phyloP scores from a whole-genome alignment of 2,797 vertebrate genomes.

The Chrysocyon brachyurus region DNA sequence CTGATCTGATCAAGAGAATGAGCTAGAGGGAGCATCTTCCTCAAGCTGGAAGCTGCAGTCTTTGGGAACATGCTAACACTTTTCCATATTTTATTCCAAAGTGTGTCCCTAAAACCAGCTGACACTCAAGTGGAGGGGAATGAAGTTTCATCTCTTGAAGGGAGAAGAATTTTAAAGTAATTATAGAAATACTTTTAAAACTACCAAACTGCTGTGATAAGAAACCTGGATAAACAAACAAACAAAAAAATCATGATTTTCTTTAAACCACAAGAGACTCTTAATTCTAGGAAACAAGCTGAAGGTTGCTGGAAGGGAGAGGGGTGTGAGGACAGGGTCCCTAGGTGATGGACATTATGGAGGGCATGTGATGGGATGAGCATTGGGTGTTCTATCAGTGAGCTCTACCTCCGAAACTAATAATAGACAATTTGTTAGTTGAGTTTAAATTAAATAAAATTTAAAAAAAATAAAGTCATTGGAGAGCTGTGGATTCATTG shows the following conservation, averaged over 20 bases:
- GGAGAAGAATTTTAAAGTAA: not conserved
- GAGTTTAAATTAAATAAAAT: not conserved
- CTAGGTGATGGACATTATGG: not conserved
- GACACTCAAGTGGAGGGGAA: not conserved
- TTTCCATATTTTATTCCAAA: conserved; percentile 1
- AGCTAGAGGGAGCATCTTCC: not conserved
- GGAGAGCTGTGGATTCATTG: not conserved
- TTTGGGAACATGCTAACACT: not conserved
- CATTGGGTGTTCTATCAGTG: not conserved
- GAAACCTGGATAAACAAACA: not conserved
- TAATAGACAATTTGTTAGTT: not conserved
- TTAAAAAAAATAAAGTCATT: not conserved
- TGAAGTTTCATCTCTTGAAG: not conserved
- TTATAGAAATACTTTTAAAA: not conserved
- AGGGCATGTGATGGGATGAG: not conserved
- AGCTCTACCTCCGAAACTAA: not conserved
- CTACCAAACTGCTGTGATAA: not conserved
- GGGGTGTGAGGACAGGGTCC: not conserved
- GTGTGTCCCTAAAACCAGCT: not conserved
- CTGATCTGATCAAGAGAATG: not conserved
- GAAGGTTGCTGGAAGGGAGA: not conserved
- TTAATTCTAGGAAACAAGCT: not conserved
- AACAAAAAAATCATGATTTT: not conserved
- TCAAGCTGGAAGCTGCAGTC: not conserved
- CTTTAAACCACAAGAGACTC: not conserved